These are phyloP conservation scores for Danio kyathit DNA, from an alignment of 2,797 vertebrate genomes.

Conservation along the genomic window DNA sequence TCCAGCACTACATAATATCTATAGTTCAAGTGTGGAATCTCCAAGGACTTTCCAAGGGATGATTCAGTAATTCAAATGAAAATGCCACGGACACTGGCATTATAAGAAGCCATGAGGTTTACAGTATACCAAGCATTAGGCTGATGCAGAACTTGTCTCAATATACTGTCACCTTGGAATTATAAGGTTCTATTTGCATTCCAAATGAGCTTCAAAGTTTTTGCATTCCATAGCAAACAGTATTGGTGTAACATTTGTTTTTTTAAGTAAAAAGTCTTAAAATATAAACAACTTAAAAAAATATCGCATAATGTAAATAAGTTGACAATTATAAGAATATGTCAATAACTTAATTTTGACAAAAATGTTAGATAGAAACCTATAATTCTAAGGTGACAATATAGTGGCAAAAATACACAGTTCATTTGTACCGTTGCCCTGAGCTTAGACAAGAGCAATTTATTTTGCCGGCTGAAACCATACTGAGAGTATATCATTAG, in stretches of 20 bases:
- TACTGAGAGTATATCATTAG: conserved; percentile 51
- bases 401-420: background rate
- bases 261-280: no score
- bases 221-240: no score
- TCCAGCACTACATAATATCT: background rate
- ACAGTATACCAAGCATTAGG: background rate
- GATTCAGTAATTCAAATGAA: conserved; percentile 5
- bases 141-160: background rate
- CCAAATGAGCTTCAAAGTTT: no score
- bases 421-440: background rate
- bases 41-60: background rate
- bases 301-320: no score
- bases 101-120: background rate
- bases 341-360: no score
- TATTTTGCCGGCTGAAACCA: conserved; percentile 10
- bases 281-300: no score
- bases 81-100: background rate
- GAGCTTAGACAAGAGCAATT: conserved; percentile 22
- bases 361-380: no score
- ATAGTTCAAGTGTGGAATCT: background rate
- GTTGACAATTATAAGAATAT: no score
- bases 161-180: no score
- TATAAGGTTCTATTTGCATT: no score
- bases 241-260: no score
- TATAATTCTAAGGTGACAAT: no score